Percentiles rank a stretch among this genome's conserved stretches.
Evolutionary conservation across 2,797 vertebrate genomes (phyloP).

Genomic region (Lates japonicus): DNA sequence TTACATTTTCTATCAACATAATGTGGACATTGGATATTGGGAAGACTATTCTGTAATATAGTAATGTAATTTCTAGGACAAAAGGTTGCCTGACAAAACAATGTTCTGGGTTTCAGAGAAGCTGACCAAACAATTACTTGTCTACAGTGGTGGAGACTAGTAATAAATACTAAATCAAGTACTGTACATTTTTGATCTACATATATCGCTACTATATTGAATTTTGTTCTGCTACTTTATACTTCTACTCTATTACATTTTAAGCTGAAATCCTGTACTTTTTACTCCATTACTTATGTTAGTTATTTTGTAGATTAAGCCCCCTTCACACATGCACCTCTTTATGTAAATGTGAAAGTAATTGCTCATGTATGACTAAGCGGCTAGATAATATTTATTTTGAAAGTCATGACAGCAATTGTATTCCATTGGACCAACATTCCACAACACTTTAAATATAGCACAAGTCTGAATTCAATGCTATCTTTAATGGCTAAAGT

Average conservation of each 20-base stretch:
- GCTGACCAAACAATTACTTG: background rate
- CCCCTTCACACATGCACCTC: background rate
- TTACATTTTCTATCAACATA: background rate
- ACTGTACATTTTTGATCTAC: background rate
- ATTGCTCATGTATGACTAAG: background rate
- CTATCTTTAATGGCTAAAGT: too few relatives aligned
- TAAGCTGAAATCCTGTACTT: background rate
- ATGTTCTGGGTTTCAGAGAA: background rate
- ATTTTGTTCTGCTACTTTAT: background rate
- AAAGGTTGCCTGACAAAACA: background rate
- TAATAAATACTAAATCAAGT: background rate
- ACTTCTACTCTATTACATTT: too few relatives aligned
- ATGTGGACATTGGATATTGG: background rate
- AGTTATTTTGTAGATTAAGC: background rate
- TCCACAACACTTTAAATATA: background rate
- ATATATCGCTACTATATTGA: background rate
- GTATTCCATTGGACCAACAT: background rate
- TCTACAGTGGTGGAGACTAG: background rate
- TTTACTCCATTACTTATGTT: background rate
- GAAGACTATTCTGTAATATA: background rate
- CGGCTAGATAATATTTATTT: background rate
- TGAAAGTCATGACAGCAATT: background rate
- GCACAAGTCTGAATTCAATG: background rate
- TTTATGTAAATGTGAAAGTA: background rate
- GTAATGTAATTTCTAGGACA: background rate